Base-by-base conservation (phyloP, 2,113 vertebrate genomes). In the Marmota flaviventris region DNA sequence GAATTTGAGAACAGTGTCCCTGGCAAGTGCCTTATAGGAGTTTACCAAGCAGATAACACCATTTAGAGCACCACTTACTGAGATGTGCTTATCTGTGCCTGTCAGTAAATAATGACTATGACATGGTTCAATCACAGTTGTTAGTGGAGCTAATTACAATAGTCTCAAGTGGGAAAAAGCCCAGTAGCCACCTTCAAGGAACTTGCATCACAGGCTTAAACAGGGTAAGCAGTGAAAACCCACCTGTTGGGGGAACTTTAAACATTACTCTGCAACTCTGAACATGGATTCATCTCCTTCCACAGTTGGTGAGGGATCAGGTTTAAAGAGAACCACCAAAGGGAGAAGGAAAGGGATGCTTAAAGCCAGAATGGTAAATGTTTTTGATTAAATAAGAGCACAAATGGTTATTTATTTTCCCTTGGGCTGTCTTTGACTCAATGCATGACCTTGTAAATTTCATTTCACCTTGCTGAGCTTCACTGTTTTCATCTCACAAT, bases 91-190 rank as follows among this genome's bases (percentile, higher is more conserved):
- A 87, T 87, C 95, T 96, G 63, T 85, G 86, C 56, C 78, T 79
- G 77, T 93, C 93, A 92, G 79, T 76, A 95, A 95, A 90, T 92
- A 94, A 51, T 90, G 89, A 97, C 77, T 94, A 72, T 65, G 61
- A 93, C 29, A 81, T 95, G 45, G 79, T 79, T 96, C 75, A 86
- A 72, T 94, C 89, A 91, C 89, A 87, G 70, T 77, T 93, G 70
- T 87, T 96, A 91, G 88, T 76, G 51, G 63, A 94, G 85, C 87
- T 98, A 96, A 98, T 94, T 93, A 69, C 65, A 93, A 65, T 65
- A 84, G 61, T 69, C 45, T 86, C 4, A 0, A 37, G 58, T 73
- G 92, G 85, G 75, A 84, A 86, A 81, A 81, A 81, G 83, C 89
- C 87, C 32, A 79, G 51, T 32, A 56, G 67, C 65, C 4, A 10